A percentile compares a stretch with the other conserved stretches of the same genome.
These are phyloP conservation scores for Amblyteles armatorius DNA, from an alignment of 2,888 invertebrate species.

Conservation along the genomic window DNA sequence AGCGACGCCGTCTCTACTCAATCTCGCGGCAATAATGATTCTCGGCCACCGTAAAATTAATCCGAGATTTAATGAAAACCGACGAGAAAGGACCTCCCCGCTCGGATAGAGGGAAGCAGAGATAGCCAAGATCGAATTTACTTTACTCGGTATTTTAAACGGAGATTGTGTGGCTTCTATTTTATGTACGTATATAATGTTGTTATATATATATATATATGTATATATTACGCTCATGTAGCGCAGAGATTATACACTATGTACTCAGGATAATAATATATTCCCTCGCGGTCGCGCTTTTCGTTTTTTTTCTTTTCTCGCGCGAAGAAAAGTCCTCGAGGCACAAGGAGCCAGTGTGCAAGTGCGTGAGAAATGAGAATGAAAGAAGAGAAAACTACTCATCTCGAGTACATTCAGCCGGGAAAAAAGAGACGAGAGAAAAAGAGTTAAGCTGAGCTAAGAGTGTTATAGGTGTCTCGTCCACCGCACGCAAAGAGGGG, in stretches of 20 bases:
- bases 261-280: slow-evolving; percentile 49
- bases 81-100: slow-evolving; percentile 56
- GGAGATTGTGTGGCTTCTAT: slow-evolving; percentile 36
- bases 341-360: slow-evolving; percentile 12
- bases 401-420: slow-evolving; percentile 42
- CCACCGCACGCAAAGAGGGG: not conserved
- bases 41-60: slow-evolving; percentile 67
- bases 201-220: not conserved
- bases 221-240: not conserved
- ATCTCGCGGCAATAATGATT: slow-evolving; percentile 66
- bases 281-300: not conserved
- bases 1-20: slow-evolving; percentile 52
- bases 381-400: slow-evolving; percentile 46
- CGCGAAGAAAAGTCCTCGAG: slow-evolving; percentile 54
- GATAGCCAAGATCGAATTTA: slow-evolving; percentile 60
- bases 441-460: not conserved
- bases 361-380: slow-evolving; percentile 19
- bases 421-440: slow-evolving; percentile 16
- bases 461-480: slow-evolving; percentile 18
- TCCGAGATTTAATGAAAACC: slow-evolving; percentile 68
- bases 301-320: not conserved
- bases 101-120: slow-evolving; percentile 1
- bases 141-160: slow-evolving; percentile 49
- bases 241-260: slow-evolving; percentile 22
- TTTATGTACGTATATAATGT: slow-evolving; percentile 27